A percentile compares a stretch with the other conserved stretches of the same genome.
phyloP scores from a whole-genome alignment of 2,888 invertebrate species.

The Aricia artaxerxes region DNA sequence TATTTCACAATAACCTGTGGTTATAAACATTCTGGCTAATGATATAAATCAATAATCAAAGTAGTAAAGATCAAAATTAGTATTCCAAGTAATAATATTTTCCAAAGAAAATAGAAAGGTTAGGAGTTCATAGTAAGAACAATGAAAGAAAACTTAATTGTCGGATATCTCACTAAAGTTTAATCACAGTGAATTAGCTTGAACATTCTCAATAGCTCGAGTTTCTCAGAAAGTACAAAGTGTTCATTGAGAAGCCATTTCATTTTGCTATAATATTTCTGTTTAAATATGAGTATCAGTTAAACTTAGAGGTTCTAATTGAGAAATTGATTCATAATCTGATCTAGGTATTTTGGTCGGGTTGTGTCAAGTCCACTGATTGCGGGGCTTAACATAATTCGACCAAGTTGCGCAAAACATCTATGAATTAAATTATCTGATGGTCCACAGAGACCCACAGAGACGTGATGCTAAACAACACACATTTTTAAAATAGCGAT shows the following conservation, averaged over 20 bases:
- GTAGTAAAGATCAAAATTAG: neutral
- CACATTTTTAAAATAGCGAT: no score
- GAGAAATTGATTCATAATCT: no score
- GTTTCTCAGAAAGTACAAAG: neutral
- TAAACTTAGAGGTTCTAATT: no score
- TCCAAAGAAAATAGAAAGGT: neutral
- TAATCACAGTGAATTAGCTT: neutral
- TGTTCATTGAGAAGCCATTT: neutral
- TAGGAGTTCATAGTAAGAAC: neutral
- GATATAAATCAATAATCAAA: neutral
- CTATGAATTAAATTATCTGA: no score
- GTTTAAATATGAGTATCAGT: neutral
- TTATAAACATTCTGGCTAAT: neutral
- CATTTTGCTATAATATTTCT: neutral
- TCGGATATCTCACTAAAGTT: slow-evolving; percentile 18
- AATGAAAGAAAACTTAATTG: neutral
- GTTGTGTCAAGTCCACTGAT: no score
- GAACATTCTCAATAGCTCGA: neutral
- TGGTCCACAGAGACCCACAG: no score
- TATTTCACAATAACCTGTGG: no score
- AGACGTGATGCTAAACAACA: no score
- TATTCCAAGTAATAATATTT: neutral
- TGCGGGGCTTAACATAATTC: no score
- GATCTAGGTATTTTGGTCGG: no score
- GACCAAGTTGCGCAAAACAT: no score